Base-by-base conservation (phyloP, 2,888 invertebrate genomes). In the Reticulitermes lucifugus region DNA sequence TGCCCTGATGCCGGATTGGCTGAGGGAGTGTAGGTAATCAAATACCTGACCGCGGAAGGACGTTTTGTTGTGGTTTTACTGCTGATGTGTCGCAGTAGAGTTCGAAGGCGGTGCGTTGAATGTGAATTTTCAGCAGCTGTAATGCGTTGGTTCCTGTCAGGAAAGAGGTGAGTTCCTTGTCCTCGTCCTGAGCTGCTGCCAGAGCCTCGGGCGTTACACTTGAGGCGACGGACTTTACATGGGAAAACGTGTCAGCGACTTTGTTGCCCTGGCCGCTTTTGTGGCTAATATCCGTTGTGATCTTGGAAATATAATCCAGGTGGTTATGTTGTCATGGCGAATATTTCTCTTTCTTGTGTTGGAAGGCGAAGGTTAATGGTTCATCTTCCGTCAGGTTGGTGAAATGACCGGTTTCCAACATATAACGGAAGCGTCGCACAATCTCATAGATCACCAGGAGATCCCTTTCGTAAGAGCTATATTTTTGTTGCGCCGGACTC, bases 221-320 rank as follows among this genome's bases (percentile, higher is more conserved):
- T 9, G 71, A 6, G 6, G 71, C 25, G 71, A 71, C 29, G 29
- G 71, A 14, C 25, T 71, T 5, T 2, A 71, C 5, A 3, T 21
- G 18, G 43, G 82, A 85, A 2, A 85, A 35, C 41, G 85, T 59
- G 46, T 83, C 83, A n/a, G 83, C 85, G 43, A 82, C 79, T 1
- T 77, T 65, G 55, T 82, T 70, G n/a, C 73, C 82, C 55, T 25
- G 70, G 2, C n/a, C 82, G n/a, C 46, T 21, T 14, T 75, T 59
- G 43, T 83, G 83, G 7, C 79, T 43, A n/a, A 85, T 85, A 29
- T 83, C 85, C 22, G 83, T 85, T 22, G 70, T 46, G 79, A 65
- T 83, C 51, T 83, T 77, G 6, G 82, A 79, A 25, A 85, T 79
- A 43, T n/a, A 79, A 21, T 83, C 59, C 10, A 85, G 65, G 46